Base-by-base conservation (phyloP, 1,140 invertebrate genomes). In the Tetramorium simillimum region DNA sequence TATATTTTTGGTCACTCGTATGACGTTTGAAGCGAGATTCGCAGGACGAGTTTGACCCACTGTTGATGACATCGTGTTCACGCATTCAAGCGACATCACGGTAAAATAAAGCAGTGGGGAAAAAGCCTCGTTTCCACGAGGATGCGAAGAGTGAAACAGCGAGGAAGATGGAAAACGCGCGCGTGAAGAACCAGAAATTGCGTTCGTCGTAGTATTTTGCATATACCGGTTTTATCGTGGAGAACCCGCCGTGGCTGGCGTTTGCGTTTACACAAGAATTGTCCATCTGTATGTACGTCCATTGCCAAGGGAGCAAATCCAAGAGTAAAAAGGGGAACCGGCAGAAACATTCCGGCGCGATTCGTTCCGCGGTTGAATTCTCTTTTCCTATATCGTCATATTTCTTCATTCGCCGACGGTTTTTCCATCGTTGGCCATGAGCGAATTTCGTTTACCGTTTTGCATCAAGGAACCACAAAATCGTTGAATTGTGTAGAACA, bases 211-310 rank as follows among this genome's bases (percentile, higher is more conserved):
- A 28, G 40, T 75, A 49, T 87, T 90, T 87, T 89, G 85, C 85
- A 89, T 77, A 89, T 28, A 65, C 46, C 33, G 37, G 65, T 81
- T 81, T 69, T 86, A 82, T n/a, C 76, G 18, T 43, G 16, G 40
- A 63, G 80, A 43, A 62, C 62, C 40, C 49, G 18, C 28, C 77
- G 49, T n/a, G 49, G 10, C 21, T 70, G 65, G 33, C 49, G 60
- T 81, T 65, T 65, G 40, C 65, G 85, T 89, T 90, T 90, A 80
- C 67, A 88, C 85, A 78, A 77, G 87, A 87, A 87, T 87, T 69
- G 86, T 87, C 46, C 81, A 65, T 63, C 72, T 49, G 82, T 53
- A 81, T 37, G 33, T 82, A 81, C 76, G 24, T 82, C 58, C 40
- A 49, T 24, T 53, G 69, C 14, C 80, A 60, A 62, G 80, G 46